Conservation (phyloP, 1,140 invertebrate species). For the Mizuhopecten yessoensis region DNA sequence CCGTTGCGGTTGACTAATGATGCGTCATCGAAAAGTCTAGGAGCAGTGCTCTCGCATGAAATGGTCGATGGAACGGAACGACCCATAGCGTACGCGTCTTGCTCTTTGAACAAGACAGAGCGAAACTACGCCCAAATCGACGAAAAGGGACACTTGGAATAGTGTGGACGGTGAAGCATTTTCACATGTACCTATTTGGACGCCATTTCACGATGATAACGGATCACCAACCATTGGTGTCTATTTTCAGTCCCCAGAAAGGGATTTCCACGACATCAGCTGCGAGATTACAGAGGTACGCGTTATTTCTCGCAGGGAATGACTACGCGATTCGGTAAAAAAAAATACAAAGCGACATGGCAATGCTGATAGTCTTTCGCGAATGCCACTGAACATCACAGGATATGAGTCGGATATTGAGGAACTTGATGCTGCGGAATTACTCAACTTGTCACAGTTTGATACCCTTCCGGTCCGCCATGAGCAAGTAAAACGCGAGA, state of each 20-base stretch:
- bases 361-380: slow-evolving; percentile 50
- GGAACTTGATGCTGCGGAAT: not conserved
- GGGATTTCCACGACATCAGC: no score
- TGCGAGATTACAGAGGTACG: slow-evolving; percentile 78
- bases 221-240: slow-evolving; percentile 84
- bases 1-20: slow-evolving; percentile 83
- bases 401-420: not conserved
- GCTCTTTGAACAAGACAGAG: slow-evolving; percentile 82
- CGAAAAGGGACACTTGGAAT: slow-evolving; percentile 84
- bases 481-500: not conserved
- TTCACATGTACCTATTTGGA: slow-evolving; percentile 82
- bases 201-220: slow-evolving; percentile 79
- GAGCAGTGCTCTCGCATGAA: slow-evolving; percentile 83
- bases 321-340: slow-evolving; percentile 61
- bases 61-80: slow-evolving; percentile 74
- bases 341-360: slow-evolving; percentile 44
- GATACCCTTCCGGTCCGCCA: no score
- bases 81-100: slow-evolving; percentile 83
- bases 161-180: slow-evolving; percentile 82
- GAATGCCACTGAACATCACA: slow-evolving; percentile 41
- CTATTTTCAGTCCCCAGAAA: no score
- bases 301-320: no score
- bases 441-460: no score
- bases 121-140: slow-evolving; percentile 85
- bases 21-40: slow-evolving; percentile 83